These are phyloP conservation scores for Heliangelus exortis DNA, from an alignment of 2,797 vertebrate species.

Conservation along the genomic window DNA sequence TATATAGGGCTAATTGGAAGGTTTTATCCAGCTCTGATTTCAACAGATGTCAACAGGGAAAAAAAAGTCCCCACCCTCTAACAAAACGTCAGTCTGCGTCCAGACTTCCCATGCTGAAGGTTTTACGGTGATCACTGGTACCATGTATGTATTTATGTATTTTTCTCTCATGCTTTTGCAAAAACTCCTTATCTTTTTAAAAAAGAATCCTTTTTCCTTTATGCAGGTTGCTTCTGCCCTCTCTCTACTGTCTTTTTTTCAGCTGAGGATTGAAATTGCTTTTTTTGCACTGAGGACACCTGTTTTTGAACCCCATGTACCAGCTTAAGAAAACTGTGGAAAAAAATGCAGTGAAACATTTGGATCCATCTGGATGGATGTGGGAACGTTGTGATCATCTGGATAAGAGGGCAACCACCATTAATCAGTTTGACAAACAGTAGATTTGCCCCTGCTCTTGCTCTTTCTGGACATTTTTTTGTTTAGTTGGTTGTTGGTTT, in stretches of 20 bases:
- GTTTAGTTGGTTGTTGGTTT: background rate
- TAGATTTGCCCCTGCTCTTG: background rate
- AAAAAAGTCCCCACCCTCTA: background rate
- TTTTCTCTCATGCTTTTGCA: background rate
- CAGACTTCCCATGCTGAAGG: slow-evolving; percentile 3
- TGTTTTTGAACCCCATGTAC: background rate
- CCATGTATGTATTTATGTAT: background rate
- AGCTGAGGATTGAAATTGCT: background rate
- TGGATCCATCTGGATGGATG: slow-evolving; percentile 46
- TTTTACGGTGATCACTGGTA: background rate
- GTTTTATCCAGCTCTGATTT: slow-evolving; percentile 59
- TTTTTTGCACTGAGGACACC: background rate
- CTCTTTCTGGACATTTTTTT: background rate
- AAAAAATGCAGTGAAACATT: background rate
- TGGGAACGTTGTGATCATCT: slow-evolving; percentile 19
- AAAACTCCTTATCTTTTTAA: background rate
- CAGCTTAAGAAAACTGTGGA: background rate
- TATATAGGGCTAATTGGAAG: slow-evolving; percentile 9
- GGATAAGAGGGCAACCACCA: background rate
- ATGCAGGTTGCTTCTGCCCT: background rate
- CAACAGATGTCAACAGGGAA: slow-evolving; percentile 55
- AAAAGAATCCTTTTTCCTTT: background rate
- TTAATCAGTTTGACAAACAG: background rate
- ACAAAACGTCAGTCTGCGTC: slow-evolving; percentile 37
- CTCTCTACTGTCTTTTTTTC: background rate